Percentiles rank a stretch among this genome's conserved stretches.
Conservation (phyloP, 2,888 invertebrate genomes). For the Leucozona laternaria region DNA sequence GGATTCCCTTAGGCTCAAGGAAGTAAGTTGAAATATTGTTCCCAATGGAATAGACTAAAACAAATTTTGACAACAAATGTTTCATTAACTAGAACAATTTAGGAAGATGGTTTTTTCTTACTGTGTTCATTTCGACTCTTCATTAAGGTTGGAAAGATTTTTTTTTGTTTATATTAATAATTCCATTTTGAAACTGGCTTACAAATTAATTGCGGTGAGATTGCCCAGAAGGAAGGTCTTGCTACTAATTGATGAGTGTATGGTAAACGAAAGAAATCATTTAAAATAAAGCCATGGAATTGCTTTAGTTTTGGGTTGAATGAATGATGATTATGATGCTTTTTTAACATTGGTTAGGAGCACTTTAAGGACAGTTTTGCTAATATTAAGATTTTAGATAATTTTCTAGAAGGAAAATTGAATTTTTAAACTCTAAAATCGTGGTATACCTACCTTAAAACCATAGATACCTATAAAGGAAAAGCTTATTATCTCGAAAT, state of each 20-base stretch:
- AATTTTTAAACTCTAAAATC: too few species aligned
- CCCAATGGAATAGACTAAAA: conserved; percentile 1
- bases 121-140: not conserved
- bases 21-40: not conserved
- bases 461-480: too few species aligned
- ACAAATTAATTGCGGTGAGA: not conserved
- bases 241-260: not conserved
- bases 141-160: not conserved
- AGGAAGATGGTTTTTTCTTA: not conserved
- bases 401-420: too few species aligned
- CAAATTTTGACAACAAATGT: conserved; percentile 1
- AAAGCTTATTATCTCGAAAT: too few species aligned
- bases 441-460: too few species aligned
- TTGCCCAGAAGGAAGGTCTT: not conserved
- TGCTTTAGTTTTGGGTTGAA: not conserved
- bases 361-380: too few species aligned
- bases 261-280: not conserved
- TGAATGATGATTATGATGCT: too few species aligned
- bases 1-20: not conserved
- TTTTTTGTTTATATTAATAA: not conserved
- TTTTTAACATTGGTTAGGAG: too few species aligned
- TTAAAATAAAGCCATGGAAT: too few species aligned
- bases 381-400: too few species aligned
- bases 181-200: not conserved
- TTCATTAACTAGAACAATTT: conserved; percentile 14